phyloP scores from a whole-genome alignment of 1,140 invertebrate genomes.

The Gonioctena quinquepunctata region DNA sequence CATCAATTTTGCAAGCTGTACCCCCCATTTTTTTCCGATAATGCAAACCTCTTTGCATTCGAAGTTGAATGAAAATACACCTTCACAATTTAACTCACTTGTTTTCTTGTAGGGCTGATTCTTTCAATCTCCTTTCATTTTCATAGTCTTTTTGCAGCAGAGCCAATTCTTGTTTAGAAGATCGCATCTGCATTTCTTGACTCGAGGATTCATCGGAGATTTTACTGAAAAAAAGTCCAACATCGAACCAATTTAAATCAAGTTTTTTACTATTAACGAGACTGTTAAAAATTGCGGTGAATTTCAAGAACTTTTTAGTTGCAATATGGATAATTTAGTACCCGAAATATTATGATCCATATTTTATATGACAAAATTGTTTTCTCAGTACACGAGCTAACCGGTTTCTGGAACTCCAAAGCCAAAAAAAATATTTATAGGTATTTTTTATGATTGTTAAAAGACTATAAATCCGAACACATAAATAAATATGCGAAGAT shows the following conservation, averaged over 20 bases:
- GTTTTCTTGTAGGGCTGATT: constrained; percentile 31
- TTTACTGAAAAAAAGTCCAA: constrained; percentile 30
- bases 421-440: too few relatives aligned
- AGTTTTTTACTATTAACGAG: background rate
- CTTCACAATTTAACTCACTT: constrained; percentile 20
- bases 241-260: background rate
- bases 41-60: too few relatives aligned
- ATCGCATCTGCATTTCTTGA: constrained; percentile 21
- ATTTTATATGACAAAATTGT: too few relatives aligned
- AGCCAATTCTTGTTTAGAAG: constrained; percentile 25
- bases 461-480: too few relatives aligned
- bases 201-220: constrained; percentile 17
- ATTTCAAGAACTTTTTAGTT: background rate
- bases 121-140: constrained; percentile 28
- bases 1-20: too few relatives aligned
- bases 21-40: too few relatives aligned
- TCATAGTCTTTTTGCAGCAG: constrained; percentile 29
- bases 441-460: too few relatives aligned
- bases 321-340: background rate
- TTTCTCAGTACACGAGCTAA: too few relatives aligned
- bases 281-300: background rate
- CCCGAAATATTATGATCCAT: background rate
- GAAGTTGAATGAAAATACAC: too few relatives aligned
- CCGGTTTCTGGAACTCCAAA: too few relatives aligned
- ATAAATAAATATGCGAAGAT: too few relatives aligned